phyloP scores from a whole-genome alignment of 2,797 vertebrate species.

The Premnoplex brunnescens region DNA sequence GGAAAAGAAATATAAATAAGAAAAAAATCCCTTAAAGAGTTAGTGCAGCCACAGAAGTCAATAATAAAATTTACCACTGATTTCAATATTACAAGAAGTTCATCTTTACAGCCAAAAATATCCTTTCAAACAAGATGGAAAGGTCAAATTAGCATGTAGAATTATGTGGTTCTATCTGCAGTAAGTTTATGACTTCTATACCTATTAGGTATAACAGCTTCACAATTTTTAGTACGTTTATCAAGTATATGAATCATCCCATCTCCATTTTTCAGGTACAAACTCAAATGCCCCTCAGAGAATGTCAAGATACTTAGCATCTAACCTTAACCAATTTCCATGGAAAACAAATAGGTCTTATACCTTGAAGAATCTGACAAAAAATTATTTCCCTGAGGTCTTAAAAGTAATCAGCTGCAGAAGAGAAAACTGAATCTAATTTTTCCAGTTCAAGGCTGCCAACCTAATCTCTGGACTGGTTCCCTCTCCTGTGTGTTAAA shows the following conservation, averaged over 20 bases:
- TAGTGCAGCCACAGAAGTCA: background rate
- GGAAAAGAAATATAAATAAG: background rate
- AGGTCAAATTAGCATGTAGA: conserved; percentile 22
- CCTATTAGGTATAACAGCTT: background rate
- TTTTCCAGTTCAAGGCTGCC: background rate
- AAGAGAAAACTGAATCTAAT: background rate
- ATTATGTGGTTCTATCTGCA: background rate
- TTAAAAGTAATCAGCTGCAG: background rate
- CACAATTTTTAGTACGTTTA: background rate
- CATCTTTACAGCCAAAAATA: background rate
- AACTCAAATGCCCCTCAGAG: background rate
- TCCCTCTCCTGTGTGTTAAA: background rate
- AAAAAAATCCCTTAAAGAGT: background rate
- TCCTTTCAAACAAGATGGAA: background rate
- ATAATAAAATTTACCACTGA: background rate
- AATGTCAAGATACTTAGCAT: background rate
- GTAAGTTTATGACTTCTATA: background rate
- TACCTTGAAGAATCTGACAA: background rate
- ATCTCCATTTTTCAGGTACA: background rate
- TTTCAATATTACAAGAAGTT: background rate
- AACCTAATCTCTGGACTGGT: background rate
- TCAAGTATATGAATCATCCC: background rate
- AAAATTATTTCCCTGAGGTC: conserved; percentile 2
- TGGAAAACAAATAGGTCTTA: background rate
- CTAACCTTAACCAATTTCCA: conserved; percentile 7